Conservation (phyloP, 2,113 vertebrate species). For the Columba janthina region DNA sequence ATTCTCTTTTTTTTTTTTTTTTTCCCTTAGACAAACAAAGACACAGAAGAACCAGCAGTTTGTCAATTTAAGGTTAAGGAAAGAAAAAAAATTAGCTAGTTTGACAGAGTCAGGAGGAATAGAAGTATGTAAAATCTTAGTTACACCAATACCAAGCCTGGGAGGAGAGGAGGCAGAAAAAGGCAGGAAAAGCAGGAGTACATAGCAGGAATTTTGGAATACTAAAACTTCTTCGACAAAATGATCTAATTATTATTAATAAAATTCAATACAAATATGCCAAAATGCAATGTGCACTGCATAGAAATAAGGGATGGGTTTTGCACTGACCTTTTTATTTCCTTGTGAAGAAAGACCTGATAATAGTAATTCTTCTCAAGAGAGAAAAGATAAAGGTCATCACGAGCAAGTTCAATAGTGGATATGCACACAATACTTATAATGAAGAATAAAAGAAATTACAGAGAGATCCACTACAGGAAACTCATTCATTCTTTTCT, state of each 20-base stretch:
- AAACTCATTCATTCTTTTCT: neutral
- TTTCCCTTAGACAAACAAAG: neutral
- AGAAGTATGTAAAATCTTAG: neutral
- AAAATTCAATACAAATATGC: constrained; percentile 25
- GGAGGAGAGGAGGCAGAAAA: neutral
- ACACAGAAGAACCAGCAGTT: neutral
- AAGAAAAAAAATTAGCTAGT: neutral
- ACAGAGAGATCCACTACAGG: neutral
- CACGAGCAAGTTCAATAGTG: constrained; percentile 1
- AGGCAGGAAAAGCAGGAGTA: neutral
- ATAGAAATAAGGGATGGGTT: constrained; percentile 5
- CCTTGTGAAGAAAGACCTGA: constrained; percentile 2
- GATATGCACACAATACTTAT: constrained; percentile 22
- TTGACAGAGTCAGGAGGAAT: neutral
- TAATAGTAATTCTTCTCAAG: constrained; percentile 51
- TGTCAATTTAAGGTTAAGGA: neutral
- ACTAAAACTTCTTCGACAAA: neutral
- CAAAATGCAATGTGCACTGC: neutral
- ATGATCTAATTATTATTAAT: constrained; percentile 7
- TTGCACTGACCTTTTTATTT: constrained; percentile 55
- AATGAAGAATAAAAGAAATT: constrained; percentile 21
- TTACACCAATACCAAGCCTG: neutral
- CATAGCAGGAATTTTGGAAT: neutral
- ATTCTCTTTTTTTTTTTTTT: neutral
- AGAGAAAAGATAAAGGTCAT: constrained; percentile 63